phyloP scores from a whole-genome alignment of 30 jellyfish, hydroid and myxozoan species.

The Aurelia coerulea region DNA sequence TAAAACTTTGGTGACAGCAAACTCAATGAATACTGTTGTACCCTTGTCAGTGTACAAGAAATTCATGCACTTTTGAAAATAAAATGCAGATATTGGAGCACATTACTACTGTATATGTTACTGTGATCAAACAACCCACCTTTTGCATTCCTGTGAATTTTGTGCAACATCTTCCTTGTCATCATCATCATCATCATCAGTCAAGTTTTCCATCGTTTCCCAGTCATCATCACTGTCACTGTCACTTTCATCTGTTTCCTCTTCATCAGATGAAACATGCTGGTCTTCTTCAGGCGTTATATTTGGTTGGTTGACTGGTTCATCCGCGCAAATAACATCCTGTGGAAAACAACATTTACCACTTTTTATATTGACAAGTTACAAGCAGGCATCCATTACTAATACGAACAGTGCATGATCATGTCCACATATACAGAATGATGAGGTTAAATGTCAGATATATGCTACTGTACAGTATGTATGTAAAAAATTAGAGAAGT shows the following conservation, averaged over 20 bases:
- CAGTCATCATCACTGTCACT: constrained; percentile 21
- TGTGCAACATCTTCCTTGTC: constrained; percentile 24
- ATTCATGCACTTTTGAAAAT: too few relatives aligned
- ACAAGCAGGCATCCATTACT: constrained; percentile 13
- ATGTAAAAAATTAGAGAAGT: too few relatives aligned
- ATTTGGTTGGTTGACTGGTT: too few relatives aligned
- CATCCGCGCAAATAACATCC: constrained; percentile 22
- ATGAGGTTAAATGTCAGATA: too few relatives aligned
- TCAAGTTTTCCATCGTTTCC: constrained; percentile 16
- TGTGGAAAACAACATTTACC: constrained; percentile 19
- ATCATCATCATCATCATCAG: constrained; percentile 21
- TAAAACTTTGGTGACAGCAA: too few relatives aligned
- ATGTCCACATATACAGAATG: too few relatives aligned
- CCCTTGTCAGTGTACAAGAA: too few relatives aligned
- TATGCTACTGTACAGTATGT: too few relatives aligned
- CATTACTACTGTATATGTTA: constrained; percentile 18
- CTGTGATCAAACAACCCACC: constrained; percentile 22
- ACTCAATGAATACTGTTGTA: too few relatives aligned
- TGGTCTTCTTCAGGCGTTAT: constrained; percentile 25
- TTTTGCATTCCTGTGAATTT: constrained; percentile 20
- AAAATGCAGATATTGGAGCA: constrained; percentile 19
- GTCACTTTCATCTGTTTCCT: constrained; percentile 20
- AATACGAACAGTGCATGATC: constrained; percentile 4
- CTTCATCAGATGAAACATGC: constrained; percentile 23
- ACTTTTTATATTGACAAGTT: constrained; percentile 11